Conservation (phyloP, 2,888 invertebrate species). For the Perithous albicinctus region DNA sequence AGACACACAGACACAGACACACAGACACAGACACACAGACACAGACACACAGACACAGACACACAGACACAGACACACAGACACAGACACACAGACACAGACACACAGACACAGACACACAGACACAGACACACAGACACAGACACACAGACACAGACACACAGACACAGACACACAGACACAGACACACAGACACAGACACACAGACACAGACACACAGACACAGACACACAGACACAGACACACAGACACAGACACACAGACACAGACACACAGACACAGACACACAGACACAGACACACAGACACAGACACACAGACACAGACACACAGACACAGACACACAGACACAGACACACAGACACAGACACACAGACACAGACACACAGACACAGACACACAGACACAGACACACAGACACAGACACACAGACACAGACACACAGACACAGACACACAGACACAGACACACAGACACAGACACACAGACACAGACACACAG, state of each 20-base stretch:
- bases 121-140: not conserved
- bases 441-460: not conserved
- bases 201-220: not conserved
- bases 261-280: not conserved
- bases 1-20: not conserved
- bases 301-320: not conserved
- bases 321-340: not conserved
- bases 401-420: not conserved
- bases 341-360: not conserved
- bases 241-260: not conserved
- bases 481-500: not conserved
- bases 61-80: not conserved
- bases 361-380: not conserved
- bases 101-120: not conserved
- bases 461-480: not conserved
- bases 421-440: not conserved
- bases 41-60: not conserved
- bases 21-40: not conserved
- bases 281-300: not conserved
- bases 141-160: not conserved
- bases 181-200: not conserved
- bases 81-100: not conserved
- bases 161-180: not conserved
- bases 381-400: not conserved
- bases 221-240: not conserved